A percentile compares a stretch with the other conserved stretches of the same genome.
These are phyloP conservation scores for Hypomesus transpacificus DNA, from an alignment of 2,113 vertebrate species.

Conservation along the genomic window DNA sequence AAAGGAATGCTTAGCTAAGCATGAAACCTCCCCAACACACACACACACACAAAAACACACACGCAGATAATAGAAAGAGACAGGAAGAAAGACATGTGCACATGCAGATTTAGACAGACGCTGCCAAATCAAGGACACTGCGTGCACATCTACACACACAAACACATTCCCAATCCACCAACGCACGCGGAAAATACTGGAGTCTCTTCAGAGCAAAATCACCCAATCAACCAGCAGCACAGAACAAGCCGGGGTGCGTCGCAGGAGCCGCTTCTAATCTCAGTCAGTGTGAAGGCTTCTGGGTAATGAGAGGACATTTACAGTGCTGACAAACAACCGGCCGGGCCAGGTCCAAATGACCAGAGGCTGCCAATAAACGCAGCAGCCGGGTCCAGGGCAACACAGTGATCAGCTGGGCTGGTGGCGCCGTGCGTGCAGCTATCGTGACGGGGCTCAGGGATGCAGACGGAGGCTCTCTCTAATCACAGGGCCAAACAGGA, in stretches of 20 bases:
- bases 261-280: conserved; percentile 37
- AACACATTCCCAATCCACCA: conserved; percentile 7
- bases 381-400: conserved; percentile 22
- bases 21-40: not conserved
- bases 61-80: not conserved
- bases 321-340: conserved; percentile 32
- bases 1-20: not conserved
- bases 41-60: conserved; percentile 10
- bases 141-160: not conserved
- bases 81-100: not conserved
- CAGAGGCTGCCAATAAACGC: conserved; percentile 36
- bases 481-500: not conserved
- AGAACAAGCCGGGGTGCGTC: conserved; percentile 37
- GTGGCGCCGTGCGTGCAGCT: conserved; percentile 6
- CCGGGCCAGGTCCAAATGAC: conserved; percentile 11
- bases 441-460: conserved; percentile 9
- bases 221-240: conserved; percentile 46
- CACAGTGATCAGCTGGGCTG: conserved; percentile 35
- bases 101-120: not conserved
- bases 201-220: conserved; percentile 28
- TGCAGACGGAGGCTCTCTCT: conserved; percentile 1
- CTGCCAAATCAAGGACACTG: not conserved
- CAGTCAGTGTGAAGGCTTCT: conserved; percentile 34
- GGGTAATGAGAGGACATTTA: conserved; percentile 47
- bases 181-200: not conserved